Evolutionary conservation across 2,797 vertebrate genomes (phyloP), one percentile per base, ranked within the genome.

Genomic region (Ctenopoma multispine): DNA sequence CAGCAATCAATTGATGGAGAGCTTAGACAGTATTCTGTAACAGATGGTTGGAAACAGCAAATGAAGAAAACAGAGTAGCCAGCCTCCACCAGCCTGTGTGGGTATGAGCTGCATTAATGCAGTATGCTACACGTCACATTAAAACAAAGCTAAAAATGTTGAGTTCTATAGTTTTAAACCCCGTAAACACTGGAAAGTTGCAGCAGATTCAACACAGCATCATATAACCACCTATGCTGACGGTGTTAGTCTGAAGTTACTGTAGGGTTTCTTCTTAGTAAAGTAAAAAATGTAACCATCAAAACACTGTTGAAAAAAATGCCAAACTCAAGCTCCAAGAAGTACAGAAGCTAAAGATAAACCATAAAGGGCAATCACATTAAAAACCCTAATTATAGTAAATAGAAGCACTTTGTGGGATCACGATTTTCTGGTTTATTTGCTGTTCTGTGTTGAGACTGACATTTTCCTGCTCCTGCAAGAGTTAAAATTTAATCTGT

Each of bases 321-420:
- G 40, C 4, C 40, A 15, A 14, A 41, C 40, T 14, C 40, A 69
- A 57, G 51, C 63, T 79, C 61, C 51, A 61, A 23, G 79, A 80
- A 74, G 64, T 53, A 64, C 70, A 65, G 72, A 79, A 63, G 41
- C 71, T 57, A 50, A 49, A 66, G 60, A 61, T 49, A 59, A 76
- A 66, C 20, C 47, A 27, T 53, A 15, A 50, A 62, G 65, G 79
- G 17, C 36, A 70, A 63, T 63, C 46, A 48, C 40, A 65, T 0
- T 47, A 55, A 70, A 84, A 84, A 68, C 14, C 69, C 61, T 48
- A 65, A 82, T 83, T 63, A 80, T 68, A 69, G 46, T n/a, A 78
- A 70, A 57, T 58, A 68, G 20, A 72, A 72, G 70, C 57, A 66
- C 47, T 76, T 41, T 4, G 41, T 15, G 12, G 44, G 36, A 21